Percentiles rank a stretch among this genome's conserved stretches.
These are phyloP conservation scores for Vidua chalybeata DNA, from an alignment of 2,113 vertebrate genomes.

Conservation along the genomic window DNA sequence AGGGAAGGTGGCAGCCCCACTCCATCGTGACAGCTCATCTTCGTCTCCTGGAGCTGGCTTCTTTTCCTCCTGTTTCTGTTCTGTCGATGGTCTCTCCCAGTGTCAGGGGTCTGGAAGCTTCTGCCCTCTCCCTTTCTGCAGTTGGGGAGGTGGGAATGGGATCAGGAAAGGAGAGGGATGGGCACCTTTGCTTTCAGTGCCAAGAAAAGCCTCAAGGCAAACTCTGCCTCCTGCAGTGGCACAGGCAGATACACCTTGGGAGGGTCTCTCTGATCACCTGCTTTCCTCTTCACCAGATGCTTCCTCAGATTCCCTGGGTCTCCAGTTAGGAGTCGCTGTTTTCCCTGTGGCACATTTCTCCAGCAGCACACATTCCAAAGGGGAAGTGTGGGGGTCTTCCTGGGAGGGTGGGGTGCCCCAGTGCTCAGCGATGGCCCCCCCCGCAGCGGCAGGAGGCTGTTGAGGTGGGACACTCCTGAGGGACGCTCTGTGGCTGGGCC, in stretches of 20 bases:
- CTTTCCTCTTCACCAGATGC: background rate
- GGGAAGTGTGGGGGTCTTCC: background rate
- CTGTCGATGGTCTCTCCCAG: background rate
- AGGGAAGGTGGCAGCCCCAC: conserved; percentile 25
- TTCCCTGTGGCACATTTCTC: background rate
- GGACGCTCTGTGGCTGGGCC: background rate
- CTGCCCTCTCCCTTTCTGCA: background rate
- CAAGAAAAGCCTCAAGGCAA: background rate
- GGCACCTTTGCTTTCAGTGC: background rate
- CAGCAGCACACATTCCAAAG: background rate
- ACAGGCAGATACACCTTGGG: background rate
- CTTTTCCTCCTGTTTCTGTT: background rate
- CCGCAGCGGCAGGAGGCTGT: background rate
- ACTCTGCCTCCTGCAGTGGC: background rate
- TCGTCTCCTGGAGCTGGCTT: conserved; percentile 11
- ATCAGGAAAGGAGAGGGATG: background rate
- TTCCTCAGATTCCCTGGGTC: background rate
- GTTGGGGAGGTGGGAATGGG: background rate
- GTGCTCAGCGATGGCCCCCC: background rate
- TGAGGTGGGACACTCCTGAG: background rate
- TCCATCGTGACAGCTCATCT: background rate
- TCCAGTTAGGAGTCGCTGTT: background rate
- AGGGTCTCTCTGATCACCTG: background rate
- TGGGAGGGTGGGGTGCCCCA: background rate
- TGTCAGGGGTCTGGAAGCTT: background rate